A percentile compares a stretch with the other conserved stretches of the same genome.
phyloP scores from a whole-genome alignment of 2,113 vertebrate genomes.

The Brachyhypopomus occidentalis region DNA sequence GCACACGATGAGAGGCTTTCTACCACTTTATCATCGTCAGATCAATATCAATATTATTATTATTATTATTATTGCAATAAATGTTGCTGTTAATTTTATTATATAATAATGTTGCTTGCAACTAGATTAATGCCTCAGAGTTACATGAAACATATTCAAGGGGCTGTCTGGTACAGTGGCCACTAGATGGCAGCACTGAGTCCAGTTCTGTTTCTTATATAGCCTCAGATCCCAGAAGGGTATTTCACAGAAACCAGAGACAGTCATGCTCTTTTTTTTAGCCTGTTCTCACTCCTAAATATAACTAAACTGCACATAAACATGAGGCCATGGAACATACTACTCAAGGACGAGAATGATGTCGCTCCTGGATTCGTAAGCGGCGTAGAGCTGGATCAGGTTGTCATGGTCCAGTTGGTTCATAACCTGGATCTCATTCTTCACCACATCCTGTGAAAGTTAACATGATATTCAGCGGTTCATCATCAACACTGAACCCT shows the following conservation, averaged over 20 bases:
- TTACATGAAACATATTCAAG: too few species aligned
- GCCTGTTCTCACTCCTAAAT: conserved; percentile 6
- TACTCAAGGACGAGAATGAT: conserved; percentile 96
- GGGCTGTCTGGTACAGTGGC: not conserved
- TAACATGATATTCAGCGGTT: conserved; percentile 35
- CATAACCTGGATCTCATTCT: conserved; percentile 96
- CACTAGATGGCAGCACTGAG: not conserved
- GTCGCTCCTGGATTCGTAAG: conserved; percentile 93
- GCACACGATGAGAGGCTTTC: too few species aligned
- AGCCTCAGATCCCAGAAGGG: not conserved
- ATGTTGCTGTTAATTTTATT: too few species aligned
- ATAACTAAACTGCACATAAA: conserved; percentile 46
- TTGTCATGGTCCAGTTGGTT: conserved; percentile 94
- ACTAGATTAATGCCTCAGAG: too few species aligned
- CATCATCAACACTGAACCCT: not conserved
- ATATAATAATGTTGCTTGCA: too few species aligned
- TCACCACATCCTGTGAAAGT: conserved; percentile 87
- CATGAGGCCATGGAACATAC: conserved; percentile 72
- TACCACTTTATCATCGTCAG: too few species aligned
- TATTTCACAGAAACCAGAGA: conserved; percentile 8
- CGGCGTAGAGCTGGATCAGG: conserved; percentile 95
- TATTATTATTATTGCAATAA: too few species aligned
- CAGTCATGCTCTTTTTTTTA: not conserved
- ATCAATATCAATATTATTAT: too few species aligned
- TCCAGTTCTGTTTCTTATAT: not conserved